Percentiles rank a stretch among this genome's conserved stretches.
Conservation (phyloP, 1,140 invertebrate species). For the Aphaenogaster ashmeadi region DNA sequence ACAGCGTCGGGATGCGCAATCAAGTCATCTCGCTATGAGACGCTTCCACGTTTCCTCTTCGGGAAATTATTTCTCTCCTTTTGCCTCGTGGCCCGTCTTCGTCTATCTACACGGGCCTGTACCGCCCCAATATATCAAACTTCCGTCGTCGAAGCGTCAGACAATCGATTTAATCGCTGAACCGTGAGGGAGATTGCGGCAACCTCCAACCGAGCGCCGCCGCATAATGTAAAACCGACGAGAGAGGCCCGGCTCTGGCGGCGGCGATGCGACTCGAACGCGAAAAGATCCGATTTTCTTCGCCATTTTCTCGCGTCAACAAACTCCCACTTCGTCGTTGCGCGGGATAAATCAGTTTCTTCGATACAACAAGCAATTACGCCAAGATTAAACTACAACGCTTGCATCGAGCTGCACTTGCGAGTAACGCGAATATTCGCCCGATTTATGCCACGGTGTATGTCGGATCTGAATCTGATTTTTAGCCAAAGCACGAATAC, state of each 20-base stretch:
- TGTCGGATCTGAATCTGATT: neutral
- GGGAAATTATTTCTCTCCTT: neutral
- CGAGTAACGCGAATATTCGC: neutral
- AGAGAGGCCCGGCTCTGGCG: neutral
- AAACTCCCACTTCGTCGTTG: conserved; percentile 8
- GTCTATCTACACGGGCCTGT: conserved; percentile 1
- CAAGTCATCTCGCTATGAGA: conserved; percentile 63
- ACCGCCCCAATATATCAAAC: conserved; percentile 76
- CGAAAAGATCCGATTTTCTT: conserved; percentile 70
- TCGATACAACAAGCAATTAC: conserved; percentile 57
- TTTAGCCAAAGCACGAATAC: neutral
- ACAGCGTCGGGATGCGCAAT: conserved; percentile 34
- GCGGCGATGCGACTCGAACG: conserved; percentile 59
- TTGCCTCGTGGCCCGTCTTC: neutral
- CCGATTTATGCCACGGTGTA: neutral
- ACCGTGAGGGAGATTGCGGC: conserved; percentile 79
- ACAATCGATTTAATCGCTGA: conserved; percentile 81
- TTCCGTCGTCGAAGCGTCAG: conserved; percentile 71
- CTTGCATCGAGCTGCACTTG: neutral
- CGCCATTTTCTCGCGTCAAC: conserved; percentile 42
- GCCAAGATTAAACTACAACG: conserved; percentile 38
- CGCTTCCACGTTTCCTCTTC: conserved; percentile 4
- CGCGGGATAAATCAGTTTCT: conserved; percentile 46
- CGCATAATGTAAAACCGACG: conserved; percentile 74
- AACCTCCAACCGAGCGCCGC: conserved; percentile 31